These are phyloP conservation scores for Sternotherus odoratus DNA, from an alignment of 2,797 vertebrate genomes.

Conservation along the genomic window DNA sequence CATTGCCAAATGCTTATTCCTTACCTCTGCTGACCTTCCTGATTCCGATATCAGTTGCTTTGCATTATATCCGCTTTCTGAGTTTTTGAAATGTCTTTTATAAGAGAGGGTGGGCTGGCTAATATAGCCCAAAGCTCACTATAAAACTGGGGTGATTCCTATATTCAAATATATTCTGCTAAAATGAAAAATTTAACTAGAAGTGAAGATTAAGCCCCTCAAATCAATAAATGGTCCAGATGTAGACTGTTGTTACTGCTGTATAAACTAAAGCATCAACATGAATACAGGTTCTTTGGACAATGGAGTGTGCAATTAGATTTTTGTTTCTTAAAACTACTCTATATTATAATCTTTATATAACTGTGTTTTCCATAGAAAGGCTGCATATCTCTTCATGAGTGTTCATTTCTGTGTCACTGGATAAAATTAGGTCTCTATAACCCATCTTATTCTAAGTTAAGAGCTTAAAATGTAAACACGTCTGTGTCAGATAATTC, in stretches of 20 bases:
- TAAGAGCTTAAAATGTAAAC: constrained; percentile 36
- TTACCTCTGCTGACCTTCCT: constrained; percentile 36
- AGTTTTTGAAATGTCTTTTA: constrained; percentile 48
- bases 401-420: not conserved
- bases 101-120: constrained; percentile 6
- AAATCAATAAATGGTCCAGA: not conserved
- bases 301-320: not conserved
- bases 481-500: constrained; percentile 29
- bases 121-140: constrained; percentile 41
- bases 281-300: not conserved
- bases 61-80: constrained; percentile 40
- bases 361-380: not conserved
- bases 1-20: constrained; percentile 56
- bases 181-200: constrained; percentile 47
- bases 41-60: not conserved
- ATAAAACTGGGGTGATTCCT: constrained; percentile 37
- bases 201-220: constrained; percentile 24
- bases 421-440: constrained; percentile 35
- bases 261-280: not conserved
- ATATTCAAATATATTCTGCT: not conserved
- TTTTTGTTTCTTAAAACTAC: constrained; percentile 1
- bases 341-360: not conserved
- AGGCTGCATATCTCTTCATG: not conserved
- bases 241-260: constrained; percentile 8
- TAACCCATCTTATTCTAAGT: constrained; percentile 10